These are phyloP conservation scores for Ptiloglossa arizonensis DNA, from an alignment of 1,140 invertebrate species.

Conservation along the genomic window DNA sequence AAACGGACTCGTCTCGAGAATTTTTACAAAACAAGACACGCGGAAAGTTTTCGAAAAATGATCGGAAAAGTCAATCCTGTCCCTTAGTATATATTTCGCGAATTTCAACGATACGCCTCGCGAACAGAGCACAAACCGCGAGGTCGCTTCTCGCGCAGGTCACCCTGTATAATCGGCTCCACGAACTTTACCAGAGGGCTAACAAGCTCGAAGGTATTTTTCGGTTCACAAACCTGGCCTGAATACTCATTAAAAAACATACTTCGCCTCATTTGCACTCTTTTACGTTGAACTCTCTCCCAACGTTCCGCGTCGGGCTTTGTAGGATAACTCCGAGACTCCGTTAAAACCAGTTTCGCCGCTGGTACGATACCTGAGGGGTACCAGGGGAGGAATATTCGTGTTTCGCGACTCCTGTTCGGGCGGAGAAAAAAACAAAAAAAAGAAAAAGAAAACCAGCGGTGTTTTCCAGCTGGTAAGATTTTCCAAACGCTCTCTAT, in stretches of 20 bases:
- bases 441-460: too few species aligned
- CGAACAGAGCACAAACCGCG: too few species aligned
- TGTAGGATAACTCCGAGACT: not conserved
- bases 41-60: too few species aligned
- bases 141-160: not conserved
- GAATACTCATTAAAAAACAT: slow-evolving; percentile 40
- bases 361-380: not conserved
- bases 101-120: too few species aligned
- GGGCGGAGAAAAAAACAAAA: not conserved
- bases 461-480: too few species aligned
- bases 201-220: slow-evolving; percentile 32
- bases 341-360: slow-evolving; percentile 6
- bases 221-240: not conserved
- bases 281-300: slow-evolving; percentile 42
- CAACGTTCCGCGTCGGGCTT: slow-evolving; percentile 16
- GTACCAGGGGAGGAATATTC: not conserved
- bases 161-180: not conserved
- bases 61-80: too few species aligned
- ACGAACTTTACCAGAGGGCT: not conserved
- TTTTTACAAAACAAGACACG: too few species aligned
- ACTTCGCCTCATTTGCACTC: slow-evolving; percentile 19
- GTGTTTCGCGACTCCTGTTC: not conserved
- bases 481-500: too few species aligned
- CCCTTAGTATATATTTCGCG: too few species aligned
- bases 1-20: too few species aligned